These are phyloP conservation scores for Halcyon smyrnensis DNA, from an alignment of 2,797 vertebrate species.

Conservation along the genomic window DNA sequence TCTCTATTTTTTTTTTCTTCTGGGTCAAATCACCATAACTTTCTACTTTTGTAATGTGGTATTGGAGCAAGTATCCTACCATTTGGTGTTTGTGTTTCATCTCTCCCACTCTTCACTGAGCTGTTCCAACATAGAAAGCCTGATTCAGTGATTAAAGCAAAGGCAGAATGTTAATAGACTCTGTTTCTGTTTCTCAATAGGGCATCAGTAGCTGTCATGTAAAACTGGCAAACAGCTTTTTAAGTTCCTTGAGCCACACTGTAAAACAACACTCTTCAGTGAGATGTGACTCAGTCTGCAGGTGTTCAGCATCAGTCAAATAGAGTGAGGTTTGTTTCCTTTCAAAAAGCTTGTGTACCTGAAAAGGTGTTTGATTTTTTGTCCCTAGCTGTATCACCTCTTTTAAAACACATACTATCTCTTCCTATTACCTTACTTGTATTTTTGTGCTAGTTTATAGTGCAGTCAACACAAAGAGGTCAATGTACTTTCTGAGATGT, in stretches of 20 bases:
- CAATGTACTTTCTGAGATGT: not conserved
- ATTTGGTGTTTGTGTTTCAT: not conserved
- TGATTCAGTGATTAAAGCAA: not conserved
- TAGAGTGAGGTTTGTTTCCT: not conserved
- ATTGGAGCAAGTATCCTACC: not conserved
- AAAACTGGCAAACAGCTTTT: not conserved
- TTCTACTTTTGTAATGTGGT: not conserved
- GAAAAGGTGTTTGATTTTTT: not conserved
- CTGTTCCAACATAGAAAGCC: not conserved
- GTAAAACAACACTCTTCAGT: not conserved
- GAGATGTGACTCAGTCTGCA: not conserved
- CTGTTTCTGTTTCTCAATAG: not conserved
- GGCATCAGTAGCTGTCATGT: not conserved
- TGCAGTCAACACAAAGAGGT: not conserved
- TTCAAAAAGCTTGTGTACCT: not conserved
- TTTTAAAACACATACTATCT: not conserved
- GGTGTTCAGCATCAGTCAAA: not conserved
- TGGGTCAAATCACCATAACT: not conserved
- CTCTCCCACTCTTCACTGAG: not conserved
- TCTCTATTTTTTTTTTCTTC: not conserved
- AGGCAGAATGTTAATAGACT: not conserved
- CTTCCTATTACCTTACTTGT: not conserved
- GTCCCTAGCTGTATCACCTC: not conserved
- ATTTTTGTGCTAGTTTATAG: not conserved
- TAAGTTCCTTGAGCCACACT: not conserved